Evolutionary conservation across 2,113 vertebrate genomes (phyloP), one percentile per base, ranked within the genome.

Genomic region (Accipiter virgatus): DNA sequence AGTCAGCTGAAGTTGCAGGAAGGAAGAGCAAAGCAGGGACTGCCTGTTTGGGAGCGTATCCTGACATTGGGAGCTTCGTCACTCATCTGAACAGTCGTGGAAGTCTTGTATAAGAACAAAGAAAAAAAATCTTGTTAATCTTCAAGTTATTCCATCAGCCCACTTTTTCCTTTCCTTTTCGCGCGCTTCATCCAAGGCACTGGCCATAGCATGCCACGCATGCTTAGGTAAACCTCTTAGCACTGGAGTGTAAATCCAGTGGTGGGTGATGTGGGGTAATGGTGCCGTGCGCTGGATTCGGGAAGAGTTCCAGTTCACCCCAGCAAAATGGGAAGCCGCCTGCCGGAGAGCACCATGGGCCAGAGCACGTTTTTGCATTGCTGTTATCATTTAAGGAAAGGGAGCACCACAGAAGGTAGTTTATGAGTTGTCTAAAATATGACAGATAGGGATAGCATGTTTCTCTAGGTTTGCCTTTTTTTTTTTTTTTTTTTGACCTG

Each of bases 151-250:
- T 86, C 21, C 43, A 32, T 75, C 61, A 50, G 31, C n/a, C 40
- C 31, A 20, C 29, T n/a, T 96, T 52, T 71, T 77, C 58, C 53
- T 88, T 93, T 91, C 34, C 47, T 55, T 79, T 81, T 42, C 6
- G 0, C 1, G 0, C 0, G 0, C 20, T 70, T 4, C 17, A n/a
- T 78, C 40, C 3, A 5, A 81, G 55, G 9, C 43, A 18, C 58
- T 83, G 66, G 52, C 79, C 21, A 2, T 8, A 62, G n/a, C 48
- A 16, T 34, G 34, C 25, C 55, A 29, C 2, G 5, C 26, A 13
- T 2, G 0, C 50, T 50, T 38, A 14, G 16, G 7, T 26, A 52
- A 67, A 9, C 40, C 59, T 84, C 29, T 65, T 19, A 62, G 55
- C 38, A 10, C 47, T 55, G 66, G 23, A 42, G 32, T 74, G 17